Evolutionary conservation across 2,888 invertebrate species (phyloP).

Genomic region (Cerastis rubricosa): DNA sequence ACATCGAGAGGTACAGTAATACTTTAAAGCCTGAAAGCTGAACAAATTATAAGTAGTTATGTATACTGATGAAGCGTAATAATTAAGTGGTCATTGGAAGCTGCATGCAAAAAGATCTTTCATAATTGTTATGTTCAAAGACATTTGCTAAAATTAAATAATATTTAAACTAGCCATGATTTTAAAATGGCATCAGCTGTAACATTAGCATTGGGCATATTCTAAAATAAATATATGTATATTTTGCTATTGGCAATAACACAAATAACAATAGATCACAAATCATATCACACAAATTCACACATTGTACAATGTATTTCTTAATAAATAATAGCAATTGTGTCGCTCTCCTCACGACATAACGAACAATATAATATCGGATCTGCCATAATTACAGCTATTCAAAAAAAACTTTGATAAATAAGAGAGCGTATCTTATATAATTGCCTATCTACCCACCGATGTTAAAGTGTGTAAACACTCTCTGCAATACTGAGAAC

Average conservation of each 20-base stretch:
- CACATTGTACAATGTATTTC: constrained; percentile 48
- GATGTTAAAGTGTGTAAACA: background rate
- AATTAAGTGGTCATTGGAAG: constrained; percentile 20
- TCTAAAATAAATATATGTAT: constrained; percentile 45
- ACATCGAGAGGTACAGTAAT: constrained; percentile 58
- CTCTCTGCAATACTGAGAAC: constrained; percentile 5
- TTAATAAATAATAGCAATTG: constrained; percentile 25
- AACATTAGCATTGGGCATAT: constrained; percentile 13
- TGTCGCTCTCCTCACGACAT: background rate
- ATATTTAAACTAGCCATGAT: constrained; percentile 31
- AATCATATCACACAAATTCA: constrained; percentile 69
- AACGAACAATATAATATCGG: constrained; percentile 6
- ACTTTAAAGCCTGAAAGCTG: constrained; percentile 55
- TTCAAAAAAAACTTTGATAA: background rate
- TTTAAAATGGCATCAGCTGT: constrained; percentile 33
- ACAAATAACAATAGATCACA: constrained; percentile 65
- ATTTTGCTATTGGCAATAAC: constrained; percentile 57
- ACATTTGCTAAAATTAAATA: constrained; percentile 43
- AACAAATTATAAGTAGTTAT: constrained; percentile 41
- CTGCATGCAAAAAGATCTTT: constrained; percentile 28
- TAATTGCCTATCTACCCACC: constrained; percentile 4
- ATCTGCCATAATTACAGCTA: background rate
- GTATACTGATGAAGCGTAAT: constrained; percentile 56
- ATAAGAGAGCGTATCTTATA: constrained; percentile 14
- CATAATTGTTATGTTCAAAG: constrained; percentile 47